A percentile compares a stretch with the other conserved stretches of the same genome.
Evolutionary conservation across 2,797 vertebrate species (phyloP).

Genomic region (Lutjanus argentimaculatus): DNA sequence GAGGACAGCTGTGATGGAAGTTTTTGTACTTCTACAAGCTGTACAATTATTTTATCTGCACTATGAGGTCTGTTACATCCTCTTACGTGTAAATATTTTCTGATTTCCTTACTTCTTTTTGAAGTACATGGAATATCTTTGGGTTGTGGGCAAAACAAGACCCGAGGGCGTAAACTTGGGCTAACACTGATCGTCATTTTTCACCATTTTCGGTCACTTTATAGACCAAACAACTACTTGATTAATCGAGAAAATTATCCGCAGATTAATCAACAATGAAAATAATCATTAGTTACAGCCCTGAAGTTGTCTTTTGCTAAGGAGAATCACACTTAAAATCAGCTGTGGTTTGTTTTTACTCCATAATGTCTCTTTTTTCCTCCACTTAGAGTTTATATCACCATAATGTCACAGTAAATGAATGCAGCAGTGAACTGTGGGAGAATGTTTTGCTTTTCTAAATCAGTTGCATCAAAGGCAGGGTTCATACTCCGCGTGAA

Average conservation of each 20-base stretch:
- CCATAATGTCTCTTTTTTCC: background rate
- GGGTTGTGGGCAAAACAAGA: no score
- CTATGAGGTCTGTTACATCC: background rate
- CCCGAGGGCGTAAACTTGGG: no score
- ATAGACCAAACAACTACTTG: no score
- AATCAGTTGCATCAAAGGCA: background rate
- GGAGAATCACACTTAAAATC: slow-evolving; percentile 9
- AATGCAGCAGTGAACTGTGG: background rate
- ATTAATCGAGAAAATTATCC: no score
- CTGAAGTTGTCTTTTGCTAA: background rate
- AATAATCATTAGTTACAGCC: no score
- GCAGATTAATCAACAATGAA: no score
- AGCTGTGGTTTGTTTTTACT: background rate
- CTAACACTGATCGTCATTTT: no score
- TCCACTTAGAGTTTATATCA: background rate
- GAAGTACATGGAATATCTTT: no score
- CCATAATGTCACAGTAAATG: background rate
- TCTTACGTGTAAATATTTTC: no score
- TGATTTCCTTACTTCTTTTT: no score
- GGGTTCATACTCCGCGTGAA: background rate
- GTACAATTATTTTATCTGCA: slow-evolving; percentile 22
- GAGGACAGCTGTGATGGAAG: background rate
- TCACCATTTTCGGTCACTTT: no score
- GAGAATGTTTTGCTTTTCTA: background rate
- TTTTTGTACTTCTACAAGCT: background rate